Conservation (phyloP, 2,113 vertebrate genomes). For the Illadopsis cleaveri region DNA sequence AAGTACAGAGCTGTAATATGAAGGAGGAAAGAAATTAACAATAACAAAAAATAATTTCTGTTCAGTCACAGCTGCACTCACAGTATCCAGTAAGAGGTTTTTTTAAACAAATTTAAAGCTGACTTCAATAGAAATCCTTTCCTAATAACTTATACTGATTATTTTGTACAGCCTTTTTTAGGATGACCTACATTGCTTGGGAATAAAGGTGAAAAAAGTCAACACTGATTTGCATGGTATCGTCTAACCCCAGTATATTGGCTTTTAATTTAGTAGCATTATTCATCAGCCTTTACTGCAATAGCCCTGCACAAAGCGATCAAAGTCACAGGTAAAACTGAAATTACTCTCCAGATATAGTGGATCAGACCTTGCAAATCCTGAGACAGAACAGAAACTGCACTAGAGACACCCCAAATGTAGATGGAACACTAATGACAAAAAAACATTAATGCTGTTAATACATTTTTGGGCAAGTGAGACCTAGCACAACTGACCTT, state of each 20-base stretch:
- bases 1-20: background rate
- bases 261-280: background rate
- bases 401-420: background rate
- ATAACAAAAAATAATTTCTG: background rate
- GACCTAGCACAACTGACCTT: background rate
- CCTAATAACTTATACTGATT: background rate
- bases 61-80: background rate
- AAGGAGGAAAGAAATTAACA: background rate
- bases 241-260: background rate
- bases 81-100: background rate
- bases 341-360: background rate
- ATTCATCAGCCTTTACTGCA: background rate
- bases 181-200: background rate
- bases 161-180: background rate
- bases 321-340: background rate
- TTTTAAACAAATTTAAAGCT: background rate
- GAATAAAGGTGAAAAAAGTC: slow-evolving; percentile 37
- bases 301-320: background rate
- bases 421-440: background rate
- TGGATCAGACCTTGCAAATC: background rate
- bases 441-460: background rate
- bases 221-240: background rate
- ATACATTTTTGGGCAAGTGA: background rate
- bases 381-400: background rate
- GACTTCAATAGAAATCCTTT: background rate